Evolutionary conservation across 2,113 vertebrate genomes (phyloP), one percentile per base, ranked within the genome.

Genomic region (Rhynchopsitta pachyrhyncha): DNA sequence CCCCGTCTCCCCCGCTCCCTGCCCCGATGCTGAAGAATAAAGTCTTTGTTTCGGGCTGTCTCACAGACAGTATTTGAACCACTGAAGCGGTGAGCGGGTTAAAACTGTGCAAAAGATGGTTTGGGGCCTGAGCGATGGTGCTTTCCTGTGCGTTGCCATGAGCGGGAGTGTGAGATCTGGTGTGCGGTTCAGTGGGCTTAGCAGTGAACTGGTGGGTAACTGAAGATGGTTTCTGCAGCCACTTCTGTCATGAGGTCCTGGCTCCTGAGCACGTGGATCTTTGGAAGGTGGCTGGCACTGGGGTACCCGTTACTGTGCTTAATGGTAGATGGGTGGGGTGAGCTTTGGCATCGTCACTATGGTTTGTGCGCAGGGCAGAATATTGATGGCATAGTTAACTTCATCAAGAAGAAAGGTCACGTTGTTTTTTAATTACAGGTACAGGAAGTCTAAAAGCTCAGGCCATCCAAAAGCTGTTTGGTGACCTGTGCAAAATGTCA

Each of bases 31-130:
- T 25, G 80, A 6, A 37, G 77, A 62, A 29, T 47, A 64, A 64
- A 77, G 92, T 28, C 88, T 93, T 88, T 95, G 91, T 93, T 86
- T 42, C 39, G 2, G 64, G 53, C 59, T 33, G 44, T 71, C 68
- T 83, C 41, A 10, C 71, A 2, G 70, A 1, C 33, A 0, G 28
- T 7, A 2, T 39, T 20, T 5, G 66, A 44, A 8, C n/a, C 50
- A 2, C 47, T 4, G 86, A 2, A 42, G 73, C 31, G 10, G 17
- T 39, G 49, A 27, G 55, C 15, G 59, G 16, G 15, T 57, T 50
- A 10, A 29, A 69, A 52, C 8, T 8, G 73, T 62, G 4, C 55
- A 2, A 7, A 29, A 74, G 69, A 82, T 18, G 5, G 49, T 3
- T 57, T 2, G 25, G 27, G 59, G 63, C 68, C 59, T 46, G 59